Evolutionary conservation across 2,113 vertebrate species (phyloP), one percentile per base, ranked within the genome.

Genomic region (Trogon melanurus): DNA sequence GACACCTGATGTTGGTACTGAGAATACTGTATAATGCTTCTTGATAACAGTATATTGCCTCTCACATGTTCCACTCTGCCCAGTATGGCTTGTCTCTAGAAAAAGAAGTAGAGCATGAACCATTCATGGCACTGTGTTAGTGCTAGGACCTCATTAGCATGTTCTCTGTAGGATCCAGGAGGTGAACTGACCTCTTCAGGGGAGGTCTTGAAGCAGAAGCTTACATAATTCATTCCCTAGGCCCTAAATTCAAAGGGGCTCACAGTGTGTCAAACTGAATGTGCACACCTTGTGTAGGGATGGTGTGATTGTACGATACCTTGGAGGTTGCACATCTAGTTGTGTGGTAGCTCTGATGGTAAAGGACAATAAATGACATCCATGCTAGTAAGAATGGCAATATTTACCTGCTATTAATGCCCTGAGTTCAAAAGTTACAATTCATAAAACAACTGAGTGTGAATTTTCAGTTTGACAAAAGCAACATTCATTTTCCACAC

Each of bases 251-350:
- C 69, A 79, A 61, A 89, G 66, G 13, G 18, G 8, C 10, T 20
- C 22, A 60, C 15, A 38, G 23, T 26, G 3, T 29, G 6, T 41
- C 11, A 18, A 32, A 29, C 16, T 2, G 7, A 53, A 13, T 5
- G 4, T 13, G 7, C n/a, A 21, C 0, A 3, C 9, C 1, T 54
- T 66, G 15, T 54, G 15, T 45, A 64, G 20, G 30, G 13, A 15
- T 69, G 56, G 20, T 26, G 10, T 19, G 16, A 14, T 11, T 57
- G 29, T 58, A 29, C 38, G 53, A 22, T 30, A 16, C 48, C 22
- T 29, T 34, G 23, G 51, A 76, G 21, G 17, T 12, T 81, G 27
- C 16, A 45, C 15, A 32, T 34, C 4, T 53, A 44, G 48, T 20
- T 75, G 34, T 57, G 14, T 67, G 14, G 45, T 64, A 82, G 57